These are phyloP conservation scores for Nomia melanderi DNA, from an alignment of 1,140 invertebrate species.

Conservation along the genomic window DNA sequence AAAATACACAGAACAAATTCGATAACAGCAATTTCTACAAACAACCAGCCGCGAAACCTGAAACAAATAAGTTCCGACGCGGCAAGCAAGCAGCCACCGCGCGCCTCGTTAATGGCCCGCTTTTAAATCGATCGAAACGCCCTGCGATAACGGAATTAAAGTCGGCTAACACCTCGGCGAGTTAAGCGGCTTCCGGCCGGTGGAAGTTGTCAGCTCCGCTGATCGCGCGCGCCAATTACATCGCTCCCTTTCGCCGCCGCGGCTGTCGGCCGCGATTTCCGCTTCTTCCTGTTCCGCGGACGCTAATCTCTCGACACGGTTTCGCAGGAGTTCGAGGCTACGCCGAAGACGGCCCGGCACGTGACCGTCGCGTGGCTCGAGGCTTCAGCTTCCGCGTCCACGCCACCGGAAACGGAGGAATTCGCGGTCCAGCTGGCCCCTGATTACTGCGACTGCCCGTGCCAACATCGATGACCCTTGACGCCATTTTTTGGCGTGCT, in stretches of 20 bases:
- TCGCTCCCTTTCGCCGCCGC: neutral
- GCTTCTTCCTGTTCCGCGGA: neutral
- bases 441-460: slow-evolving; percentile 70
- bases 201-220: slow-evolving; percentile 38
- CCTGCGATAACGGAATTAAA: slow-evolving; percentile 51
- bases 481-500: too few relatives aligned
- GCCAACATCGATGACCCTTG: slow-evolving; percentile 58
- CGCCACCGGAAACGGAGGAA: slow-evolving; percentile 37
- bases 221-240: slow-evolving; percentile 51
- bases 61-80: too few relatives aligned
- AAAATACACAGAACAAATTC: too few relatives aligned
- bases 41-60: too few relatives aligned
- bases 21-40: too few relatives aligned
- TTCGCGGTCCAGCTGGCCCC: slow-evolving; percentile 65
- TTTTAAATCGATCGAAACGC: slow-evolving; percentile 28
- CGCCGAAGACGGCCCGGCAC: slow-evolving; percentile 69
- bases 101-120: neutral
- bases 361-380: slow-evolving; percentile 74
- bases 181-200: slow-evolving; percentile 36
- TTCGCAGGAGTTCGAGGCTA: slow-evolving; percentile 59
- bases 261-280: neutral
- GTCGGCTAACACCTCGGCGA: slow-evolving; percentile 34
- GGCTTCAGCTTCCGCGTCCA: slow-evolving; percentile 41
- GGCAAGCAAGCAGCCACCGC: too few relatives aligned
- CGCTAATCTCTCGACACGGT: neutral